Evolutionary conservation across 2,888 invertebrate genomes (phyloP), one percentile per base, ranked within the genome.

Genomic region (Ochropacha duplaris): DNA sequence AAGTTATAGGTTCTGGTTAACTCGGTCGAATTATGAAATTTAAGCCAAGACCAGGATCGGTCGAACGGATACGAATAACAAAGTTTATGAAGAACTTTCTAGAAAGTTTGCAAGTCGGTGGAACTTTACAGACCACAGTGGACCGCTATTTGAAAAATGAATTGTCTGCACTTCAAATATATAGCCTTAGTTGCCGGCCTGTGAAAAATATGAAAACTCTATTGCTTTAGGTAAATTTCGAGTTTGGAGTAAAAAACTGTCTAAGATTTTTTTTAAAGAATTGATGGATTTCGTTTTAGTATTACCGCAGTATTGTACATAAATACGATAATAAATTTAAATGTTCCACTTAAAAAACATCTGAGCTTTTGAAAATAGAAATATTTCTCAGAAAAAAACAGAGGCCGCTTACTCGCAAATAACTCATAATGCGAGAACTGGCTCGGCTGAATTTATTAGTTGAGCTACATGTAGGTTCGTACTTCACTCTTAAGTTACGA

Each of bases 141-240:
- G 80, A 76, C 77, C 80, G 84, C 79, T 78, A 76, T 86, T 87
- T 90, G 89, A 90, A 91, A 91, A 91, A 91, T 91, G 89, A 90
- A 90, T 91, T 90, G 91, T 91, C 90, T 87, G 83, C 87, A 83
- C 87, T 87, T 75, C 83, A 83, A 82, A 88, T 88, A 90, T 89
- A 89, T 88, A 85, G 83, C 80, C 79, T 79, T 80, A 88, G 84
- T 88, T 88, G 77, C 66, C 69, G 69, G 73, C 68, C 77, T 72
- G 71, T 71, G 76, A 78, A 77, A 79, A 86, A 87, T 86, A 86
- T 84, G 83, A 78, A 78, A 79, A 82, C 73, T 72, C 70, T 64
- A 76, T 76, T 74, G 68, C 66, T 63, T 58, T 12, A 31, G 12
- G 4, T 31, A 31, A 31, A 31, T 31, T 31, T 31, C 12, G 31